These are phyloP conservation scores for Puma concolor DNA, from an alignment of 2,113 vertebrate species.

Conservation along the genomic window DNA sequence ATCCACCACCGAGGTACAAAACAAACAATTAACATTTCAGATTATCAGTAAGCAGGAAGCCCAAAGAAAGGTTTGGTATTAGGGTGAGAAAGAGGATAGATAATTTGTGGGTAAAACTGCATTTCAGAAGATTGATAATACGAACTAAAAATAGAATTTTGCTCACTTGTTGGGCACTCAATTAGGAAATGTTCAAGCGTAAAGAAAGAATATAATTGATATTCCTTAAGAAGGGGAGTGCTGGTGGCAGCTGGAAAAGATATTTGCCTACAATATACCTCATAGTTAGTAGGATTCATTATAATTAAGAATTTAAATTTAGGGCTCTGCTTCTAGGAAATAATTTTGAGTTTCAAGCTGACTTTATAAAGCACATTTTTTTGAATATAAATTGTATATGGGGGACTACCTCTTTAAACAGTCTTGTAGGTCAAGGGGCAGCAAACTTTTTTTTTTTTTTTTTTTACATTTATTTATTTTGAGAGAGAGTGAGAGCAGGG, in stretches of 20 bases:
- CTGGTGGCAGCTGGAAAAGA: neutral
- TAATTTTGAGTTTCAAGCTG: slow-evolving; percentile 48
- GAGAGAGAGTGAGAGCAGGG: too few relatives aligned
- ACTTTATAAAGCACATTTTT: slow-evolving; percentile 46
- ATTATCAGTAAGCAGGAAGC: neutral
- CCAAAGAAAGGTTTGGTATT: neutral
- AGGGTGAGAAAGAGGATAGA: neutral
- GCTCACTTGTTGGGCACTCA: neutral
- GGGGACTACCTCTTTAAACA: neutral
- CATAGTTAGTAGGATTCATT: neutral
- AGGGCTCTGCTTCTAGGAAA: slow-evolving; percentile 1
- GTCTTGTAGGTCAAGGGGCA: neutral
- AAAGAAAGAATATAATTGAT: neutral
- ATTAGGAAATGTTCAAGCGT: neutral
- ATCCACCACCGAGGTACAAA: neutral
- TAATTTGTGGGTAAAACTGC: slow-evolving; percentile 22
- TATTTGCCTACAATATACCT: neutral
- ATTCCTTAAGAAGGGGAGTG: neutral
- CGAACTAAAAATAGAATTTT: slow-evolving; percentile 36
- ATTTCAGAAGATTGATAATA: slow-evolving; percentile 20
- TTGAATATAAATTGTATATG: neutral
- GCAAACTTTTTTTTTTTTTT: neutral
- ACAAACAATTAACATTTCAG: neutral
- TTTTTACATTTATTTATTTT: too few relatives aligned
- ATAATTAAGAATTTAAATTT: neutral